phyloP scores from a whole-genome alignment of 23 tunicate genomes.

The Halocynthia roretzi region DNA sequence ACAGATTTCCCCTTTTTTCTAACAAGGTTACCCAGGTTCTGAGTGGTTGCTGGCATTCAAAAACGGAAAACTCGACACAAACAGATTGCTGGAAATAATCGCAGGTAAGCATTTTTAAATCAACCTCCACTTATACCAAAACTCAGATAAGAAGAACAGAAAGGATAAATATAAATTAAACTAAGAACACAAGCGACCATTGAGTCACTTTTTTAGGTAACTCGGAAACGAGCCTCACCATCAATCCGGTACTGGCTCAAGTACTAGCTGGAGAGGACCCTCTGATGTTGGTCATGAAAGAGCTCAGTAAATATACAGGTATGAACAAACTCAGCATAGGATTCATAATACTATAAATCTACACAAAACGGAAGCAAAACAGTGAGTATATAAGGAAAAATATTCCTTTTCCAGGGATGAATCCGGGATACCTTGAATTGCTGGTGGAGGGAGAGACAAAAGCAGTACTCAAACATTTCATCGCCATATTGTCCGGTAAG shows the following conservation, averaged over 20 bases:
- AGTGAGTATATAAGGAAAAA: too few relatives aligned
- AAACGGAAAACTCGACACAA: conserved; percentile 4
- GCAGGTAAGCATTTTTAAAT: conserved; percentile 8
- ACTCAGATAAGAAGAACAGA: neutral
- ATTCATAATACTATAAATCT: too few relatives aligned
- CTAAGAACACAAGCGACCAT: neutral
- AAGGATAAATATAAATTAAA: neutral
- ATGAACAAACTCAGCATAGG: too few relatives aligned
- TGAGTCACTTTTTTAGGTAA: neutral
- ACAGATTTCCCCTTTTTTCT: neutral
- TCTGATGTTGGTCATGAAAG: neutral
- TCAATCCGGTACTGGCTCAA: neutral
- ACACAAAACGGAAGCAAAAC: too few relatives aligned
- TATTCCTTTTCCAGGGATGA: conserved; percentile 35
- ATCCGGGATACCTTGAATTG: conserved; percentile 35
- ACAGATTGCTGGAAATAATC: neutral
- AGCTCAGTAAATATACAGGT: too few relatives aligned
- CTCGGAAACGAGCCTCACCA: neutral
- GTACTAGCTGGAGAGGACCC: conserved; percentile 25
- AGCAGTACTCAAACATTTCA: conserved; percentile 44
- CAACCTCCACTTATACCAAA: neutral
- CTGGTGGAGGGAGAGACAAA: conserved; percentile 46
- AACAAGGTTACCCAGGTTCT: conserved; percentile 8
- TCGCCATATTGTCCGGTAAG: conserved; percentile 52
- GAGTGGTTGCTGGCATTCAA: conserved; percentile 21